Conservation (phyloP, 2,797 vertebrate species). For the Oreochromis grahami region DNA sequence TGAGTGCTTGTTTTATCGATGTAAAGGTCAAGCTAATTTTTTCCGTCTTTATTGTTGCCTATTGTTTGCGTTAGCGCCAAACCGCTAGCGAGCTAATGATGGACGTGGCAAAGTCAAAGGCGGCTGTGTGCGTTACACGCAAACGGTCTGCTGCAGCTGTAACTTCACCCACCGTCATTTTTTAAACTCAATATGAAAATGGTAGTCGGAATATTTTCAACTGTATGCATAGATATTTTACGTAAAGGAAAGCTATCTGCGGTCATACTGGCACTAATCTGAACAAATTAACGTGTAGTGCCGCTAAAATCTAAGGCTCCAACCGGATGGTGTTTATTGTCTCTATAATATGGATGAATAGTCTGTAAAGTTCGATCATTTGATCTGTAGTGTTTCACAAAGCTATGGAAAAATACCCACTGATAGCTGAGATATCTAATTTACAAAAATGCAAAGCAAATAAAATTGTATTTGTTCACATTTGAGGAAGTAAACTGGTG, state of each 20-base stretch:
- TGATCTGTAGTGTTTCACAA: not conserved
- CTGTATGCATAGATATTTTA: not conserved
- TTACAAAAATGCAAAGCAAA: not conserved
- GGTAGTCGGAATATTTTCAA: not conserved
- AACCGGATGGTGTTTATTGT: not conserved
- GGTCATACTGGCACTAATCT: not conserved
- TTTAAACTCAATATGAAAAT: not conserved
- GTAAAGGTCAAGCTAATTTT: accelerated
- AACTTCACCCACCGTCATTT: not conserved
- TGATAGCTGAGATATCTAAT: not conserved
- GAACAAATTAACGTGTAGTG: not conserved
- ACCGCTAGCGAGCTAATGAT: not conserved
- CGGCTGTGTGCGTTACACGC: not conserved
- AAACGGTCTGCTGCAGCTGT: not conserved
- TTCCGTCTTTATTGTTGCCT: accelerated
- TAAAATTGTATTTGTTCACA: not conserved
- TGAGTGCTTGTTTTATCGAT: not conserved
- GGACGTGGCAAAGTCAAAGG: conserved; percentile 65
- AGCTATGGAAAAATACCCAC: not conserved
- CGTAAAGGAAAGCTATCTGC: not conserved
- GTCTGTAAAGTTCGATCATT: too few species aligned
- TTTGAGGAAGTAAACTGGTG: not conserved
- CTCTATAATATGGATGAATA: not conserved
- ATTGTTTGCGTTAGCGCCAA: not conserved
- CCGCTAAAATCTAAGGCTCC: not conserved